Evolutionary conservation across 2,888 invertebrate species (phyloP).

Genomic region (Ceramica pisi): DNA sequence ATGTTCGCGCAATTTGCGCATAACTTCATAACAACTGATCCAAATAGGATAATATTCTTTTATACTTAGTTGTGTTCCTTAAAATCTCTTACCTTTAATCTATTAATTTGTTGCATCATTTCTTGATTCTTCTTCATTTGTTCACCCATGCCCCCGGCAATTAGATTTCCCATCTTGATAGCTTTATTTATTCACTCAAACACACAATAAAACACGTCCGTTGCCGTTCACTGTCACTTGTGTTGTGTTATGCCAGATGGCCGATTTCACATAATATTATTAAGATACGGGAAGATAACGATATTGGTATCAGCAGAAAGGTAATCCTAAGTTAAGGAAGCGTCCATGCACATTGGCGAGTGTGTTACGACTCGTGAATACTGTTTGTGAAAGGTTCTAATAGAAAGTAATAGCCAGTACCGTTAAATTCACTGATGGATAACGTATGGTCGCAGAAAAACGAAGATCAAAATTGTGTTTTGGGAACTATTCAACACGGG

Average conservation of each 20-base stretch:
- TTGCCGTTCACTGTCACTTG: neutral
- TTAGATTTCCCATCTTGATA: slow-evolving; percentile 11
- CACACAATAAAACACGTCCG: slow-evolving; percentile 10
- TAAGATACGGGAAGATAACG: slow-evolving; percentile 9
- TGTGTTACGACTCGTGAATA: neutral
- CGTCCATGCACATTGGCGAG: neutral
- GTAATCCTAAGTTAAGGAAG: slow-evolving; percentile 1
- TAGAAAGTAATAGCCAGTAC: neutral
- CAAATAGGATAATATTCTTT: no score
- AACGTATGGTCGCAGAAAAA: neutral
- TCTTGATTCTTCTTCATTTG: slow-evolving; percentile 32
- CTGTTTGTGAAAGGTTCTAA: neutral
- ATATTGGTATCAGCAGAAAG: neutral
- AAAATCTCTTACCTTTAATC: slow-evolving; percentile 7
- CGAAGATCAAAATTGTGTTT: neutral
- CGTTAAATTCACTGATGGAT: neutral
- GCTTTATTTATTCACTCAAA: neutral
- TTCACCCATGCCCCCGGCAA: slow-evolving; percentile 4
- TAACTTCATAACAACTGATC: no score
- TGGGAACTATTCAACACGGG: neutral
- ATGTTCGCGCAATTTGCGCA: no score
- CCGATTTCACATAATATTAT: slow-evolving; percentile 4
- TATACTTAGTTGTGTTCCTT: no score
- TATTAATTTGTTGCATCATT: slow-evolving; percentile 22
- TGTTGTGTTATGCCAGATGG: neutral